Base-by-base conservation (phyloP, 2,113 vertebrate species). In the Carassius gibelio region DNA sequence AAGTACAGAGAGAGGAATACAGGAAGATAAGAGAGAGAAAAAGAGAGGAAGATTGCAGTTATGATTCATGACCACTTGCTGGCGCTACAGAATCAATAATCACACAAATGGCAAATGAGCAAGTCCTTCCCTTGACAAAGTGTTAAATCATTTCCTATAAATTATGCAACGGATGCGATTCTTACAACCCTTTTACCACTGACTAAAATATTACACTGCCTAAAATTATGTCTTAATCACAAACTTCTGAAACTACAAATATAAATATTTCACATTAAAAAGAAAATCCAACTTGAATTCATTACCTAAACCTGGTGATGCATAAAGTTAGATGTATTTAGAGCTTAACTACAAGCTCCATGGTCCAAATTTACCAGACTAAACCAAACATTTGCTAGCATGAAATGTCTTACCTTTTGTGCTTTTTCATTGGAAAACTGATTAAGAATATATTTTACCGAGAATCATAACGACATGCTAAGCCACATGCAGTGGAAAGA, bases 341-440 rank as follows among this genome's bases (percentile, higher is more conserved):
- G 55, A 76, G 30, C 11, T 42, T 62, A 42, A 15, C 36, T n/a
- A 61, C 8, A 79, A 21, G 17, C 55, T 38, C 2, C 13, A 10
- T 13, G 17, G 21, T 5, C 19, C 57, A 79, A 79, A 62, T 61
- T n/a, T n/a, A 72, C 17, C 36, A 72, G 4, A 42, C 21, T 59
- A 59, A 75, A 42, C 50, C 10, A 59, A 1, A 23, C 66, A 81
- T 61, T 1, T 17, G 45, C 21, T 4, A 86, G 69, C 30, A 15
- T 36, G 45, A 68, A 13, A 62, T 19, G n/a, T 52, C 83, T 87
- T 81, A 91, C 87, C 86, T 34, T 0, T n/a, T 80, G 15, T 4
- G 23, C 21, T 34, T 86, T 90, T 88, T 91, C 87, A 89, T 89
- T 68, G 21, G 42, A 59, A 86, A 45, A 55, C 21, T 2, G 11